phyloP scores from a whole-genome alignment of 2,113 vertebrate genomes.

The Solenodon paradoxus region DNA sequence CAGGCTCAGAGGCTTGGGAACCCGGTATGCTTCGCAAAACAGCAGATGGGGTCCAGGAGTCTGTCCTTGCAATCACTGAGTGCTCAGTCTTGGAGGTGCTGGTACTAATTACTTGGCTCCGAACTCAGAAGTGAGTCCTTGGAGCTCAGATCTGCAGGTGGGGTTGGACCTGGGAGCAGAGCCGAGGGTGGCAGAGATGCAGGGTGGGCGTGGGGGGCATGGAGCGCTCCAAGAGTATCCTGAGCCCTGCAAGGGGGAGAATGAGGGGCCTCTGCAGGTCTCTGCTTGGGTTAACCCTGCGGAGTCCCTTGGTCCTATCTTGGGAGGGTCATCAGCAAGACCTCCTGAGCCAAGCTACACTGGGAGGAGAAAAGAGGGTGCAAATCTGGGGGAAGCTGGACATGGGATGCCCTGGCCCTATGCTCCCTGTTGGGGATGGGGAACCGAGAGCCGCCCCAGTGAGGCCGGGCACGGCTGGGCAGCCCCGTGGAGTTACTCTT shows the following conservation, averaged over 20 bases:
- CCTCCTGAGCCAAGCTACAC: neutral
- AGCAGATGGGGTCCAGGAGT: neutral
- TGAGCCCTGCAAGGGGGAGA: fast-evolving
- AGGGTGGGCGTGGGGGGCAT: no score
- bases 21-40: no score
- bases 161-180: neutral
- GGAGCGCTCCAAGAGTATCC: neutral
- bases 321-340: neutral
- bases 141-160: neutral
- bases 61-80: neutral
- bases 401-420: fast-evolving
- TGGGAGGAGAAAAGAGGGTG: fast-evolving
- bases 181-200: neutral
- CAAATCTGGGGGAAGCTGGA: neutral
- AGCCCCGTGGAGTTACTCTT: fast-evolving
- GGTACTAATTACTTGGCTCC: no score
- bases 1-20: neutral
- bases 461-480: neutral
- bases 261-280: neutral
- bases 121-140: neutral
- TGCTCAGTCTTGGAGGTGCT: neutral
- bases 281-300: neutral
- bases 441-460: neutral
- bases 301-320: neutral
- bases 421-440: fast-evolving